phyloP scores from a whole-genome alignment of 1,140 invertebrate genomes.

The Bombus superbus region DNA sequence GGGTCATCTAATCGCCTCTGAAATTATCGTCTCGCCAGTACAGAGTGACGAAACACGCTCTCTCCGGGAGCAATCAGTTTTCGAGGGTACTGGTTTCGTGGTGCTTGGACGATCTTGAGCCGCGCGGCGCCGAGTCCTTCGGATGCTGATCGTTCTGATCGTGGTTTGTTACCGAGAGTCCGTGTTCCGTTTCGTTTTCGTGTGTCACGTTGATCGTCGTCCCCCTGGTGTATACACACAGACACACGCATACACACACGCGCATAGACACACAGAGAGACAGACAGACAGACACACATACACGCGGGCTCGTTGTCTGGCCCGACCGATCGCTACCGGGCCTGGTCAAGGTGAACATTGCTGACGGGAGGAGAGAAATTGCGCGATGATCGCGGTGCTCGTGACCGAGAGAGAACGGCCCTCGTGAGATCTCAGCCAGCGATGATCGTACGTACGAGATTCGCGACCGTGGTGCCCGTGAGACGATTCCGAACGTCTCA shows the following conservation, averaged over 20 bases:
- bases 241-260: rapidly evolving
- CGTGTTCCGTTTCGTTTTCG: slow-evolving; percentile 6
- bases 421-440: slow-evolving; percentile 34
- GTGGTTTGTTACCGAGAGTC: slow-evolving; percentile 4
- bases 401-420: slow-evolving; percentile 58
- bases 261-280: rapidly evolving
- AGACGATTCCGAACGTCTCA: neutral
- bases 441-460: slow-evolving; percentile 17
- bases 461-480: neutral
- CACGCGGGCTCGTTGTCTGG: neutral
- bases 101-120: neutral
- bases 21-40: slow-evolving; percentile 55
- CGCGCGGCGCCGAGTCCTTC: neutral
- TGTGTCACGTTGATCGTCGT: slow-evolving; percentile 16
- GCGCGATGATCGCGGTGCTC: slow-evolving; percentile 58
- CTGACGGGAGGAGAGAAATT: slow-evolving; percentile 42
- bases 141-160: slow-evolving; percentile 11
- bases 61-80: slow-evolving; percentile 21
- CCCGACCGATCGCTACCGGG: slow-evolving; percentile 13
- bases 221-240: neutral
- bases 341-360: slow-evolving; percentile 66
- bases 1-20: slow-evolving; percentile 63
- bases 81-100: slow-evolving; percentile 13
- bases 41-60: slow-evolving; percentile 57
- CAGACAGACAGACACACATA: neutral